Conservation (phyloP, 2,113 vertebrate genomes). For the Pyrgilauda ruficollis region DNA sequence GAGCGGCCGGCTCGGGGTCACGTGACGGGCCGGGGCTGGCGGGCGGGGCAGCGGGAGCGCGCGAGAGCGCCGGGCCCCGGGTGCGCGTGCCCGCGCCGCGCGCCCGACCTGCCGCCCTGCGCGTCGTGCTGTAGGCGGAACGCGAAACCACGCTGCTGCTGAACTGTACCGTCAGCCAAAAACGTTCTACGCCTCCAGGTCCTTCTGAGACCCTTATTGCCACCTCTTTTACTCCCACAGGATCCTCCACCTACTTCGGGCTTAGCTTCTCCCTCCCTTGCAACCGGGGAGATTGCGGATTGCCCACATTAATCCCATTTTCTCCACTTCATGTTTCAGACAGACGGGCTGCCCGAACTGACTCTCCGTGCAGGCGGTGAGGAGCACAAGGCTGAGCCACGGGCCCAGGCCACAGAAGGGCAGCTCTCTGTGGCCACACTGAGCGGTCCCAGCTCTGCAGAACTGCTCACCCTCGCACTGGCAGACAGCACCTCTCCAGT, state of each 20-base stretch:
- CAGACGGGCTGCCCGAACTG: background rate
- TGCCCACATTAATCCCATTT: background rate
- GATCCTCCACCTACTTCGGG: background rate
- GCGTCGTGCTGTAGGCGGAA: fast-evolving
- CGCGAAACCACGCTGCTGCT: fast-evolving
- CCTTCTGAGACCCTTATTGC: background rate
- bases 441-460: fast-evolving
- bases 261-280: background rate
- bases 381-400: background rate
- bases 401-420: fast-evolving
- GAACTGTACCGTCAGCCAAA: fast-evolving
- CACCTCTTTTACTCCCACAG: background rate
- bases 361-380: fast-evolving
- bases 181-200: no score
- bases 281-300: fast-evolving
- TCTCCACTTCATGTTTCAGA: fast-evolving
- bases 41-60: background rate
- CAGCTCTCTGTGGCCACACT: fast-evolving
- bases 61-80: no score
- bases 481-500: background rate
- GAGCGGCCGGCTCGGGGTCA: fast-evolving
- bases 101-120: no score
- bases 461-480: fast-evolving
- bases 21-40: background rate
- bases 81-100: background rate